Base-by-base conservation (phyloP, 2,797 vertebrate species). In the Heterohyrax brucei region DNA sequence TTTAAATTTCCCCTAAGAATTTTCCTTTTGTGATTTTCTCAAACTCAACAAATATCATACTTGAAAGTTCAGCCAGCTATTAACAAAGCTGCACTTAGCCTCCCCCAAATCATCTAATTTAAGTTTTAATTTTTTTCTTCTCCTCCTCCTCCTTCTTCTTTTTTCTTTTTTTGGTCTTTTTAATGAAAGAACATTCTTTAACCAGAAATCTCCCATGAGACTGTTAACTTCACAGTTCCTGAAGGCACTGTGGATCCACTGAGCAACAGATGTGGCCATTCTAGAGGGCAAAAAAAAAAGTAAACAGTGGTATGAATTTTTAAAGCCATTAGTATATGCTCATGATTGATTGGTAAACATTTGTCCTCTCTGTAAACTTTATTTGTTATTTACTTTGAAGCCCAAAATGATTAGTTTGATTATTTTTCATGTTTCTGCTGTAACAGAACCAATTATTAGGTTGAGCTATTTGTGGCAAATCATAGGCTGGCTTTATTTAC, bases 241-340 rank as follows among this genome's bases (percentile, higher is more conserved):
- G 99, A 99, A 99, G 99, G 99, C 99, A 99, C 99, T 99, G 99
- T 98, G 99, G 99, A 98, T 99, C 99, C 99, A 99, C 99, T 99
- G 99, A 99, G 98, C 99, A 99, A 99, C 99, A 99, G 98, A 99
- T 98, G 97, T 99, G 99, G 98, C 99, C 99, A 24, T 99, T 99
- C 99, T 99, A 83, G 68, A 85, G 87, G 7, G 13, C 10, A 66
- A 82, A 77, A 92, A 33, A 80, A 10, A 28, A 97, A 13, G 98
- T 95, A 81, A 96, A 96, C 96, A 97, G 59, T 70, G 90, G 59
- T 10, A 76, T 95, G 18, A 97, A 94, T 56, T 91, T 56, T 79
- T 30, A 33, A 61, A 93, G 44, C 10, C 19, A 13, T 66, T 46
- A 73, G 62, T 16, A 93, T 95, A 92, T 24, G 50, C 62, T 88